A percentile compares a stretch with the other conserved stretches of the same genome.
Evolutionary conservation across 2,797 vertebrate genomes (phyloP).

Genomic region (Acrossocheilus fasciatus): DNA sequence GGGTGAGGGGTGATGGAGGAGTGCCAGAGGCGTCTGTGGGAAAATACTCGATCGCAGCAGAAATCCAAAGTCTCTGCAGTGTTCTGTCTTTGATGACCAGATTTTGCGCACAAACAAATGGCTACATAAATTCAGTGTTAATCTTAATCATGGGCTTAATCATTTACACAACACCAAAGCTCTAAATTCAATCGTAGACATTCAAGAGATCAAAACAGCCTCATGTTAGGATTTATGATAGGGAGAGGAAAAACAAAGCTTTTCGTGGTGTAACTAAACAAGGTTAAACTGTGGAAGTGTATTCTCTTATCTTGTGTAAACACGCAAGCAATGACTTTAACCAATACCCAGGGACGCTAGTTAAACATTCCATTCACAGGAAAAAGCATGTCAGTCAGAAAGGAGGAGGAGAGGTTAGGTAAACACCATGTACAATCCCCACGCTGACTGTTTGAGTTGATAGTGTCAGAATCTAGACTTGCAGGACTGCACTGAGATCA

Average conservation of each 20-base stretch:
- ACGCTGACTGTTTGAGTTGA: slow-evolving; percentile 66
- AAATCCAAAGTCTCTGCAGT: slow-evolving; percentile 44
- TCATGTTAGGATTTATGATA: slow-evolving; percentile 52
- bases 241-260: slow-evolving; percentile 63
- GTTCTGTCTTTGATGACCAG: slow-evolving; percentile 51
- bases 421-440: slow-evolving; percentile 79
- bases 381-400: slow-evolving; percentile 79
- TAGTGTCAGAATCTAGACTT: slow-evolving; percentile 69
- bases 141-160: slow-evolving; percentile 58
- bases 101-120: slow-evolving; percentile 57
- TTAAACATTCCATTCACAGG: slow-evolving; percentile 77
- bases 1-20: slow-evolving; percentile 74
- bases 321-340: slow-evolving; percentile 76
- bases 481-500: slow-evolving; percentile 8
- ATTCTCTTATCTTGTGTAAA: slow-evolving; percentile 80
- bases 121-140: slow-evolving; percentile 52
- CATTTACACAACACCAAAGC: slow-evolving; percentile 55
- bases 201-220: slow-evolving; percentile 36
- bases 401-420: slow-evolving; percentile 77
- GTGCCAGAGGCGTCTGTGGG: slow-evolving; percentile 65
- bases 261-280: slow-evolving; percentile 68
- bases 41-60: slow-evolving; percentile 56
- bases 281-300: slow-evolving; percentile 66
- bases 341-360: slow-evolving; percentile 74
- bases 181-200: slow-evolving; percentile 44